Evolutionary conservation across 2,888 invertebrate species (phyloP).

Genomic region (Yponomeuta malinellus): DNA sequence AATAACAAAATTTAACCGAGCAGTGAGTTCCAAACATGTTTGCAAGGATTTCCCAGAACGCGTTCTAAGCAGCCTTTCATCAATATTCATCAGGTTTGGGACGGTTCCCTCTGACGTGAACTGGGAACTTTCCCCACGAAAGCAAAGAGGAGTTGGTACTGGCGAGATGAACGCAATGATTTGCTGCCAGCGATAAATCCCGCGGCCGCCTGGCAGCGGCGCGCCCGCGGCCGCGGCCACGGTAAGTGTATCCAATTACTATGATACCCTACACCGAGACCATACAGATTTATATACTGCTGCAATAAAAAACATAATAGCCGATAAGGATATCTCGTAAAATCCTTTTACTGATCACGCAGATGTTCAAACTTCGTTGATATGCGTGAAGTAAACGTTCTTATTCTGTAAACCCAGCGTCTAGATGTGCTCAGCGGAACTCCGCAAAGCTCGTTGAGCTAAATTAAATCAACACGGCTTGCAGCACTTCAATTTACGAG

Average conservation of each 20-base stretch:
- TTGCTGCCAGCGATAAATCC: slow-evolving; percentile 60
- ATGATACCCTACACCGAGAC: slow-evolving; percentile 50
- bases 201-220: slow-evolving; percentile 49
- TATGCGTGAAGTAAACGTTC: not conserved
- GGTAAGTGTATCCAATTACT: slow-evolving; percentile 69
- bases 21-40: not conserved
- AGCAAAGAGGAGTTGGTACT: slow-evolving; percentile 25
- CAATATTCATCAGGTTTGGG: not conserved
- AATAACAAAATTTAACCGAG: not conserved
- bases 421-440: not conserved
- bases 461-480: slow-evolving; percentile 25
- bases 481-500: slow-evolving; percentile 58
- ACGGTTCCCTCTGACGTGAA: not conserved
- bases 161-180: slow-evolving; percentile 58
- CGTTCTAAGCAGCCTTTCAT: not conserved
- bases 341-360: not conserved
- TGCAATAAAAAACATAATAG: not conserved
- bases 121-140: slow-evolving; percentile 5
- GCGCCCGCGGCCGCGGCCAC: slow-evolving; percentile 53
- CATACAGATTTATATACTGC: slow-evolving; percentile 28
- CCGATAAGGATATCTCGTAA: slow-evolving; percentile 6
- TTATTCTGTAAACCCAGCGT: not conserved
- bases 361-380: not conserved
- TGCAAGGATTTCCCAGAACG: not conserved
- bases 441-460: not conserved